Base-by-base conservation (phyloP, 2,113 vertebrate species). In the Rattus rattus region DNA sequence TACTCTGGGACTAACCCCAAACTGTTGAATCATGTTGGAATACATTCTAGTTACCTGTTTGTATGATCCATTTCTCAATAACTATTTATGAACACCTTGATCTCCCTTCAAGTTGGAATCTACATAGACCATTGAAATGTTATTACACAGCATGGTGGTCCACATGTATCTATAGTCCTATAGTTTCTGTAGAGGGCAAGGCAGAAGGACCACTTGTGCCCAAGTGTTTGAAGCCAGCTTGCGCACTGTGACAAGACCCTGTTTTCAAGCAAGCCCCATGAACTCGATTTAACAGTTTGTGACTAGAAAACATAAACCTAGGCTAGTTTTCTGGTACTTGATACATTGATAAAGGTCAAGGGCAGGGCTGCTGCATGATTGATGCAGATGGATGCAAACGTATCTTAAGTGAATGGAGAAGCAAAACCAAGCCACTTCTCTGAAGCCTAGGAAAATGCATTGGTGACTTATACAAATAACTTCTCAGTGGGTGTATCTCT, bases 121-220 rank as follows among this genome's bases (percentile, higher is more conserved):
- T 88, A 95, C 43, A 43, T 30, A 92, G 54, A 90, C 77, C 83
- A 96, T 80, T 91, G 75, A 96, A 95, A 96, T 69, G 12, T 22
- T 13, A 90, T 17, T 79, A 28, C 76, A 86, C 49, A 12, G 54
- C 52, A 75, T 47, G 33, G 33, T 39, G 52, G 4, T 11, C 17
- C 54, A 61, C 17, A 61, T n/a, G 61, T 39, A 61, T 75, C 54
- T 61, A 54, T 43, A 75, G 52, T 43, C 70, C 17, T 56, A 13
- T 36, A 59, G 4, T 43, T 61, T 30, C 70, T 43, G n/a, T 36
- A 28, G 26, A 33, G 26, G n/a, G 26, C 33, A 59, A 75, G 24
- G 30, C 10, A 52, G 24, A 59, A 43, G 69, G 24, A 59, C 39
- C 52, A 59, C 36, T 39, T 59, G 69, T 43, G 8, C 7, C 69